Base-by-base conservation (phyloP, 2,888 invertebrate genomes). In the Corbicula japonica region DNA sequence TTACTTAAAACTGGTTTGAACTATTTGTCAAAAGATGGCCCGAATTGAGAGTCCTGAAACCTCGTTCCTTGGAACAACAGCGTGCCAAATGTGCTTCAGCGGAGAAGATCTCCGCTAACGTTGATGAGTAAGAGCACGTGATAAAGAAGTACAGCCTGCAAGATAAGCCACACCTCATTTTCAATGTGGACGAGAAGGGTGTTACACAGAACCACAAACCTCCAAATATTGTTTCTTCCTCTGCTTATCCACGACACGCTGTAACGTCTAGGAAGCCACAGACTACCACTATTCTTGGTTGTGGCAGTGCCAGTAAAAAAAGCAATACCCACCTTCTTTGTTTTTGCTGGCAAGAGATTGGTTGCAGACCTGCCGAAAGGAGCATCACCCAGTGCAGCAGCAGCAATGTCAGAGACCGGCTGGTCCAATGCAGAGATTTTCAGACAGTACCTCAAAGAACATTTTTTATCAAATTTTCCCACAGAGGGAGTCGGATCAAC, bases 181-280 rank as follows among this genome's bases (percentile, higher is more conserved):
- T 23, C 48, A 79, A 76, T 21, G 46, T 78, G 23, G 76, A 78
- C 52, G 76, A 78, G 30, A 82, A 79, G 44, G 70, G 76, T 12
- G 23, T 79, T 1, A 38, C 56, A n/a, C 56, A 46, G 1, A 60
- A 70, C 12, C 72, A 77, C 58, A 68, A 48, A n/a, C 72, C 72
- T 30, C 75, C 75, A 28, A 63, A 34, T 28, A 21, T 80, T 38
- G 69, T 80, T 1, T 30, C 69, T 23, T 48, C 65, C 15, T 54
- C 34, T 18, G 23, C 54, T 3, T 23, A 56, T 23, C 72, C 61
- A 52, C 38, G 65, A 6, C 72, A 72, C 18, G 75, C 75, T 30
- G 28, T 77, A 10, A 77, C 74, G 12, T n/a, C 69, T 23, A 66
- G 61, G 21, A 75, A 41, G n/a, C 68, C 52, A 2, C 15, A 62